These are phyloP conservation scores for Ariopsis seemanni DNA, from an alignment of 2,113 vertebrate species.

Conservation along the genomic window DNA sequence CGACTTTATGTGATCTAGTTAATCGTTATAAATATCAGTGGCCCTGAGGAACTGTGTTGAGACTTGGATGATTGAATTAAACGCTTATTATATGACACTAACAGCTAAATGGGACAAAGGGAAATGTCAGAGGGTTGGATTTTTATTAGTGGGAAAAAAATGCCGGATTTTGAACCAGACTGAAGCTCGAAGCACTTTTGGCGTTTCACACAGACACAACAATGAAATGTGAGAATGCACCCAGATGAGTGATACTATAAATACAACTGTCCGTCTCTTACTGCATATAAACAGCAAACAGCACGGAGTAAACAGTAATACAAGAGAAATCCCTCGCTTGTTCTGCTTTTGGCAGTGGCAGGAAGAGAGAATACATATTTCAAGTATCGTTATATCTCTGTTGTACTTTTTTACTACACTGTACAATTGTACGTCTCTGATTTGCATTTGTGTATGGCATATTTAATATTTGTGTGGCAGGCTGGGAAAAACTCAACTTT, in stretches of 20 bases:
- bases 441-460: not conserved
- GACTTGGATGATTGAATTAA: not conserved
- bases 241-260: conserved; percentile 1
- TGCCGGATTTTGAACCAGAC: not conserved
- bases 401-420: not conserved
- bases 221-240: conserved; percentile 2
- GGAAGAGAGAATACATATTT: not conserved
- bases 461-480: not conserved
- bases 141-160: not conserved
- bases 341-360: conserved; percentile 29
- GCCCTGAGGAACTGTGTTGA: conserved; percentile 9
- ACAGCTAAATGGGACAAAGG: not conserved
- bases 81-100: not conserved
- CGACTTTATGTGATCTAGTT: not conserved
- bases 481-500: not conserved
- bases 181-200: conserved; percentile 46
- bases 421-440: not conserved
- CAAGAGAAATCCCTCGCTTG: not conserved
- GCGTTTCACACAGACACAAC: conserved; percentile 32
- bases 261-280: not conserved
- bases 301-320: conserved; percentile 9
- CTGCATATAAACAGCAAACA: not conserved
- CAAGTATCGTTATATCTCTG: not conserved
- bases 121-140: not conserved
- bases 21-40: not conserved